Percentiles rank a stretch among this genome's conserved stretches.
Evolutionary conservation across 2,113 vertebrate species (phyloP).

Genomic region (Stictonetta naevosa): DNA sequence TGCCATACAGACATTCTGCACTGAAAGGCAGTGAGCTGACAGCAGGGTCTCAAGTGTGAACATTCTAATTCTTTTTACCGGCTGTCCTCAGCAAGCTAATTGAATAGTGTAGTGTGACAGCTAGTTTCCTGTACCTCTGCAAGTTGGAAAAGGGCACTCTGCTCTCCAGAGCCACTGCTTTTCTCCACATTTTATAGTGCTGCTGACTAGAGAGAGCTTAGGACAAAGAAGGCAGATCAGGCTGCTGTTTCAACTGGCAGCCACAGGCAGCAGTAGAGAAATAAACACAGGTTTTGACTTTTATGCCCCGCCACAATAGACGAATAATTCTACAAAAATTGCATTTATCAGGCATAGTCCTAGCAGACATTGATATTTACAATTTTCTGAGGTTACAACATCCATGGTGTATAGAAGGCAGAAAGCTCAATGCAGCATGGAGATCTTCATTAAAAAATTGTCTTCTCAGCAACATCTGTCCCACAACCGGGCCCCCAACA

Average conservation of each 20-base stretch:
- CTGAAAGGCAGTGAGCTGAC: not conserved
- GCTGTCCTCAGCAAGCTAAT: not conserved
- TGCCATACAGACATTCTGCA: not conserved
- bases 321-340: not conserved
- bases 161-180: not conserved
- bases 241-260: not conserved
- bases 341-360: not conserved
- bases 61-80: not conserved
- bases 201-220: not conserved
- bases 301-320: not conserved
- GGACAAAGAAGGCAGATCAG: not conserved
- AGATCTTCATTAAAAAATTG: not conserved
- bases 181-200: not conserved
- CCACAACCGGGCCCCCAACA: not conserved
- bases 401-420: fast-evolving
- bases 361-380: not conserved
- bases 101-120: not conserved
- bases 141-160: not conserved
- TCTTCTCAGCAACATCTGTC: not conserved
- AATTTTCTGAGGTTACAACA: not conserved
- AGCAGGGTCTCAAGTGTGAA: not conserved
- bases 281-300: not conserved
- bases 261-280: not conserved
- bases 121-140: not conserved
- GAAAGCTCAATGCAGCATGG: not conserved